Evolutionary conservation across 2,797 vertebrate species (phyloP), one percentile per base, ranked within the genome.

Genomic region (Pelochelys cantorii): DNA sequence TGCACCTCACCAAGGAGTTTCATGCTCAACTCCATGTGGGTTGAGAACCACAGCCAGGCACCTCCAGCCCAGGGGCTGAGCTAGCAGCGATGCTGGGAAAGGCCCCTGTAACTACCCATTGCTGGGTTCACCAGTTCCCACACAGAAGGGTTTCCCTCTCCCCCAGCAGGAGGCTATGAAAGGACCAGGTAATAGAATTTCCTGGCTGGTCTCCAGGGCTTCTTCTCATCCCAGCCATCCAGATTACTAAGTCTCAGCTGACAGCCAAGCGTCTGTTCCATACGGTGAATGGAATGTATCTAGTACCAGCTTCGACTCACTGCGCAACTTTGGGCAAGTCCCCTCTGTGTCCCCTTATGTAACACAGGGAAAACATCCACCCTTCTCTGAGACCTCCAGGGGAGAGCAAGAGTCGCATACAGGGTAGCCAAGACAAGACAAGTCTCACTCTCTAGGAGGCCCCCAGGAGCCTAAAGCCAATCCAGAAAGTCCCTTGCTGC

Each of bases 61-160:
- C 20, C n/a, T 34, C 79, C 7, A 3, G 79, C 57, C 0, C 1
- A 1, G 0, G 4, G 31, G 0, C 2, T 25, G 34, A 57, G 29
- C 1, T 0, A 0, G 27, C 78, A 37, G 42, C 42, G 7, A 48
- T 48, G 42, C 42, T 48, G 8, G 42, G 42, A 48, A 48, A 34
- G 79, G 85, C 75, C 5, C 9, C 14, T 27, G 1, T 15, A 60
- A 82, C 65, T 65, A 1, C 0, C 29, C 11, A 22, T 0, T 25
- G 74, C 87, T 62, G 0, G 0, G 5, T 29, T 77, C 23, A 52
- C 7, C 2, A 14, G 29, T 48, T 29, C 37, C 74, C 42, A 52
- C 74, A 8, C 23, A 14, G 25, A 25, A 10, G 8, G 22, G 7
- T 52, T 52, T 27, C 74, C 74, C 25, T 4, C 23, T 52, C 14